Evolutionary conservation across 2,888 invertebrate genomes (phyloP).

Genomic region (Odontocerum albicorne): DNA sequence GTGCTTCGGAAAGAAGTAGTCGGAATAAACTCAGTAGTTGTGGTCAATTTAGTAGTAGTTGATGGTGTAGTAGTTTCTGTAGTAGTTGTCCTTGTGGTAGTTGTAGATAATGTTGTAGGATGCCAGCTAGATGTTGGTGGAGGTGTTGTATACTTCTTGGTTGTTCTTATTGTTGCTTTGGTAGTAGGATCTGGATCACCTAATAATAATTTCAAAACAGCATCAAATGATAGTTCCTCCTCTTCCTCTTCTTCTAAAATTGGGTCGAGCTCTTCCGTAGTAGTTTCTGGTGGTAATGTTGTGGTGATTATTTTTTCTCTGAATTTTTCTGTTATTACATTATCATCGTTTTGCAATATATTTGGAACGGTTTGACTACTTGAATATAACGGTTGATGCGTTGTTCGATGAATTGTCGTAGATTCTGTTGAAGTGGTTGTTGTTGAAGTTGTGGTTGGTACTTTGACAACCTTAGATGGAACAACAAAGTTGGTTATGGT

Average conservation of each 20-base stretch:
- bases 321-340: constrained; percentile 1
- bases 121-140: constrained; percentile 31
- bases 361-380: too few species aligned
- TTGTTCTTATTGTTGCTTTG: constrained; percentile 16
- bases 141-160: constrained; percentile 16
- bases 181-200: constrained; percentile 52
- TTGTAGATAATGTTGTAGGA: constrained; percentile 10
- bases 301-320: constrained; percentile 11
- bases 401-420: constrained; percentile 11
- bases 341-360: too few species aligned
- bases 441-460: constrained; percentile 27
- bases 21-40: neutral
- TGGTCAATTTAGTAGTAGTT: neutral
- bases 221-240: constrained; percentile 62
- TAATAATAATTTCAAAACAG: constrained; percentile 63
- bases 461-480: constrained; percentile 11
- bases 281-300: constrained; percentile 18
- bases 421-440: constrained; percentile 33
- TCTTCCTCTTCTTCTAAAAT: constrained; percentile 50
- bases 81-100: constrained; percentile 21
- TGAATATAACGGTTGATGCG: too few species aligned
- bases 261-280: constrained; percentile 43
- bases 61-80: constrained; percentile 12
- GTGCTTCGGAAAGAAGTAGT: neutral
- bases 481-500: constrained; percentile 14